These are phyloP conservation scores for Rhyacichthys aspro DNA, from an alignment of 2,797 vertebrate genomes.

Conservation along the genomic window DNA sequence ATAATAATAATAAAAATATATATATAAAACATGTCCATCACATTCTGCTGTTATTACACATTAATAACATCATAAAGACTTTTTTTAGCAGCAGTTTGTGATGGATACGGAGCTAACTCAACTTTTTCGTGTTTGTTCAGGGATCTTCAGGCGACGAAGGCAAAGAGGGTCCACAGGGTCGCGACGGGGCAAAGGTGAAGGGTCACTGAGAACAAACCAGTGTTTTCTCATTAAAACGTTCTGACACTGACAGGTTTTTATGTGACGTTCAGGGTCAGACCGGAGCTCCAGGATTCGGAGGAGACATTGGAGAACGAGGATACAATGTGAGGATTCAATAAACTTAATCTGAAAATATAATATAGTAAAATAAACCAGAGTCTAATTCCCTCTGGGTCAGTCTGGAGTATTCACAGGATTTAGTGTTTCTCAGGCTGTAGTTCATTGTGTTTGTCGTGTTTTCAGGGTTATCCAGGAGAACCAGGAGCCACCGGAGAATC, in stretches of 20 bases:
- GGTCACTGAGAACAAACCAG: constrained; percentile 43
- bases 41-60: too few relatives aligned
- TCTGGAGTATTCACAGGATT: too few relatives aligned
- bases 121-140: constrained; percentile 52
- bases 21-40: too few relatives aligned
- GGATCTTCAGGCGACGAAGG: constrained; percentile 65
- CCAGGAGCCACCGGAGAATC: constrained; percentile 50
- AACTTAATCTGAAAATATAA: too few relatives aligned
- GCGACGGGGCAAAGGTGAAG: constrained; percentile 77
- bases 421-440: too few relatives aligned
- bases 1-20: too few relatives aligned
- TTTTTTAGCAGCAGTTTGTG: too few relatives aligned
- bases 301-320: constrained; percentile 77
- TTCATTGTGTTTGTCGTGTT: constrained; percentile 27
- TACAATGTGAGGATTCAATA: constrained; percentile 56
- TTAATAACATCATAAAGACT: too few relatives aligned
- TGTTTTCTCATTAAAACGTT: neutral
- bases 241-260: neutral
- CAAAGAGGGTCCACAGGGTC: constrained; percentile 57
- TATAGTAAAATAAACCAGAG: too few relatives aligned
- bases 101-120: too few relatives aligned
- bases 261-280: constrained; percentile 73
- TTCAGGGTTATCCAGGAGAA: constrained; percentile 77
- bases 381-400: too few relatives aligned
- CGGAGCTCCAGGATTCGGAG: constrained; percentile 75